Conservation (phyloP, 2,797 vertebrate species). For the Ptychobarbus kaznakovi region DNA sequence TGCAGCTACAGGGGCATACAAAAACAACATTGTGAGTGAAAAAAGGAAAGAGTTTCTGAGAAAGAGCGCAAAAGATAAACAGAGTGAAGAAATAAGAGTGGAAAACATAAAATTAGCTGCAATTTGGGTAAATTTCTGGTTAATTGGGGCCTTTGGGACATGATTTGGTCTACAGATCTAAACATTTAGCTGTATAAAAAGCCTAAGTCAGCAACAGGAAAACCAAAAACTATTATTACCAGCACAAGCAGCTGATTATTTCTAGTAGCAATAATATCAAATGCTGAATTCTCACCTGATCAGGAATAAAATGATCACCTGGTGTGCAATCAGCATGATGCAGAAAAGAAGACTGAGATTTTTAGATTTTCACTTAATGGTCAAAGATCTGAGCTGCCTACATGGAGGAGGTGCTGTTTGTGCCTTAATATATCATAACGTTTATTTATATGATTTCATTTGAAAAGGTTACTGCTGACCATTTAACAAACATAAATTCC, state of each 20-base stretch:
- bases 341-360: not conserved
- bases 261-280: not conserved
- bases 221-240: slow-evolving; percentile 33
- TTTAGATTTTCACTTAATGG: not conserved
- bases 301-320: not conserved
- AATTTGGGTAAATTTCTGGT: slow-evolving; percentile 78
- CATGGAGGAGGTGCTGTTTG: not conserved
- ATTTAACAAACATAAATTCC: not conserved
- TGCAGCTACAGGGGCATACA: slow-evolving; percentile 71
- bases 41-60: slow-evolving; percentile 81
- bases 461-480: not conserved
- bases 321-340: not conserved
- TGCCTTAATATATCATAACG: not conserved
- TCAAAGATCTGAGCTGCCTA: not conserved
- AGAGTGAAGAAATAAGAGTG: slow-evolving; percentile 73
- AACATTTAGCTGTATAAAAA: slow-evolving; percentile 70
- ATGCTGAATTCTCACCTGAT: not conserved
- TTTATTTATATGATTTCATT: not conserved
- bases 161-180: slow-evolving; percentile 77
- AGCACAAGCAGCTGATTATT: slow-evolving; percentile 44
- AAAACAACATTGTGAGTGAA: slow-evolving; percentile 72
- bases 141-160: slow-evolving; percentile 75
- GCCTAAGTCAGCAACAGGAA: slow-evolving; percentile 51
- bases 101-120: slow-evolving; percentile 80
- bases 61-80: slow-evolving; percentile 80